Conservation (phyloP, 2,113 vertebrate species). For the Guaruba guarouba region DNA sequence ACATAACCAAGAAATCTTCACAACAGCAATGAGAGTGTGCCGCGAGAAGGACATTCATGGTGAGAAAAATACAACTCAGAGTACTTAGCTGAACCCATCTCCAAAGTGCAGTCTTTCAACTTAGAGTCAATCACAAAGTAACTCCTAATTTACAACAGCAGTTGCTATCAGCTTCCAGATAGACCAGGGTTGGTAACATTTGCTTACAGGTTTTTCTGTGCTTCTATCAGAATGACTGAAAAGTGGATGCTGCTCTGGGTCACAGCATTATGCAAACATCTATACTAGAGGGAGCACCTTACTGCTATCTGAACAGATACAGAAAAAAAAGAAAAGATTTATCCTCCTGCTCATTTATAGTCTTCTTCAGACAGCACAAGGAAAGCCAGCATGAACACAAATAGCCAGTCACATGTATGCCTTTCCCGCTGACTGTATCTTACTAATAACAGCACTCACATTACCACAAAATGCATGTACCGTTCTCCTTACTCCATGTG, state of each 20-base stretch:
- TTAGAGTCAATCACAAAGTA: background rate
- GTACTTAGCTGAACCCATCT: background rate
- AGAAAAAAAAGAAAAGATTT: background rate
- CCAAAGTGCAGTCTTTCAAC: background rate
- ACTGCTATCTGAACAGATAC: background rate
- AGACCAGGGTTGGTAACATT: background rate
- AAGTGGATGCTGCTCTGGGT: background rate
- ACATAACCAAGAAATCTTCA: background rate
- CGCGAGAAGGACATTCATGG: background rate
- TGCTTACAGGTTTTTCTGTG: background rate
- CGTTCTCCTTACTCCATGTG: background rate
- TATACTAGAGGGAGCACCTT: background rate
- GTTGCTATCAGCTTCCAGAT: background rate
- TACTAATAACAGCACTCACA: background rate
- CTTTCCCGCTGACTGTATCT: background rate
- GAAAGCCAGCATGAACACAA: fast-evolving
- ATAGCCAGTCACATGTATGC: background rate
- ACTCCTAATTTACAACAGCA: background rate
- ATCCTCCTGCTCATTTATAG: background rate
- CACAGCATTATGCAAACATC: background rate
- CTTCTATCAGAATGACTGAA: background rate
- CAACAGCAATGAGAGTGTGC: fast-evolving
- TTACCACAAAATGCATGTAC: background rate
- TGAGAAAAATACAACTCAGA: background rate
- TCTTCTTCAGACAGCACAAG: background rate